Base-by-base conservation (phyloP, 2,888 invertebrate genomes). In the Mesorhabditis sp. region DNA sequence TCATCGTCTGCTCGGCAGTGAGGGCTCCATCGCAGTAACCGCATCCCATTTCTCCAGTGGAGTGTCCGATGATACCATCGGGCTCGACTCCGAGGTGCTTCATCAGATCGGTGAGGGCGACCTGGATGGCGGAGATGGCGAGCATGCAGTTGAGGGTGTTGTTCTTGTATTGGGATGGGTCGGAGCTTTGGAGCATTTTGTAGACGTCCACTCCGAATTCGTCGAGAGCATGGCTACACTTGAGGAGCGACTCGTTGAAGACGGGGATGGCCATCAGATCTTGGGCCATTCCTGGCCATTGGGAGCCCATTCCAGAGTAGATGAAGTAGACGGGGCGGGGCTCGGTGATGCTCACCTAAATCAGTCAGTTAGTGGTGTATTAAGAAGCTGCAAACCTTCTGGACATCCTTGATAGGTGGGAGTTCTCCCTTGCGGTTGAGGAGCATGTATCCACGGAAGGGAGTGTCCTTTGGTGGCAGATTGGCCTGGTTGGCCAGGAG, bases 271-370 rank as follows among this genome's bases (percentile, higher is more conserved):
- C 62, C 91, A 96, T 91, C 78, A 98, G 89, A 72, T 91, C 90
- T 85, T 91, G 91, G 13, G 91, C 95, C 96, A 97, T 97, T 82
- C 93, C 94, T 66, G 92, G 90, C 96, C 96, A 97, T 88, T 97
- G 97, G 62, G 93, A 92, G 13, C 97, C 97, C 97, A 98, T 97
- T 72, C 98, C 98, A 65, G 95, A 92, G 88, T 94, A 97, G 75
- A 97, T 90, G 87, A 91, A 97, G 93, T 95, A 97, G 69, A 96
- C 88, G 0, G 95, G 86, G 63, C 86, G 77, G 43, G 77, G 74
- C 66, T 84, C 84, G 42, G 83, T 84, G 73, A 84, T 82, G 61
- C 82, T 73, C 43, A 82, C 69, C 68, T 70, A n/a, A 42, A 45
- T 15, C 4, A 45, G 13, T 45, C n/a, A 10, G 10, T 50, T 42